Evolutionary conservation across 2,797 vertebrate genomes (phyloP), one percentile per base, ranked within the genome.

Genomic region (Peromyscus eremicus): DNA sequence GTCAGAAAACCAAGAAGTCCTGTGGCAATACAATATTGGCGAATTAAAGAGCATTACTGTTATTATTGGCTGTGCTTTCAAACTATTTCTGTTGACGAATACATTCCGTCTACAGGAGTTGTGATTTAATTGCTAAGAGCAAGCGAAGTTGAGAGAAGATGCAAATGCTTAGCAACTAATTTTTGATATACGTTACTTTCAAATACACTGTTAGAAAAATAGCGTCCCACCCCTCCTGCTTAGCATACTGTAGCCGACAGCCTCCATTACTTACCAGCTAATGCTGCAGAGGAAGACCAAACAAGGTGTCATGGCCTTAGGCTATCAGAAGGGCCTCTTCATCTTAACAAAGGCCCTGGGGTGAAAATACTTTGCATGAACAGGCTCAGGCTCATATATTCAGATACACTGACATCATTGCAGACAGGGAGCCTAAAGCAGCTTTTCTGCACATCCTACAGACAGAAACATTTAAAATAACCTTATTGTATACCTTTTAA

Each of bases 341-440:
- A 57, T 98, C 96, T 97, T 94, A 92, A 96, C 96, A 55, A 86
- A 98, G 97, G 97, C 96, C 97, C 97, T 25, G 0, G 79, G 96
- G 97, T 98, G 92, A 98, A 95, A 97, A 87, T 93, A 95, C 80
- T 98, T 98, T 98, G 98, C 96, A 97, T 94, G 95, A 98, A 88
- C 83, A 96, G 92, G 77, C 90, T 79, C 17, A 0, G 2, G 95
- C 76, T 88, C 87, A 96, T 95, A 17, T 87, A 97, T 96, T 96
- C 76, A 0, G 29, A 96, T 66, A 89, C 80, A 89, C 87, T 93
- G 0, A n/a, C 97, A 95, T 95, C 93, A 95, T 87, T 98, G 97
- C 94, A 94, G 97, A 90, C 37, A 0, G 77, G 0, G 3, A 93
- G 89, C 83, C 1, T 95, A 64, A 91, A 68, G 13, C 0, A 32